phyloP scores from a whole-genome alignment of 2,113 vertebrate genomes.

The Neolamprologus variostigma region DNA sequence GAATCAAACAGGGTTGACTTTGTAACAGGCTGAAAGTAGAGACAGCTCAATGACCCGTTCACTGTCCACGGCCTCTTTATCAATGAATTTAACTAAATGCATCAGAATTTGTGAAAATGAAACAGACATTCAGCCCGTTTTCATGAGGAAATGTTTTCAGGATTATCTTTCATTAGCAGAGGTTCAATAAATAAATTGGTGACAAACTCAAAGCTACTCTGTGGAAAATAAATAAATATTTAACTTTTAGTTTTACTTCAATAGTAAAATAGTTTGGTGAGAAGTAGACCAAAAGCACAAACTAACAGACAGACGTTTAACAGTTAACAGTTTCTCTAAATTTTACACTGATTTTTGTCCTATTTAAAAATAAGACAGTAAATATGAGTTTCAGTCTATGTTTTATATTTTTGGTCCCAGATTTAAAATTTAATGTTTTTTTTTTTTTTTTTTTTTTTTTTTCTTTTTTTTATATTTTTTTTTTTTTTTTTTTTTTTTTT shows the following conservation, averaged over 20 bases:
- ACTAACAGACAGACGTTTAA: too few relatives aligned
- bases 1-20: not conserved
- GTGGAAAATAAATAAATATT: not conserved
- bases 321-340: too few relatives aligned
- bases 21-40: not conserved
- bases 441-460: too few relatives aligned
- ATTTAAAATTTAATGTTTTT: too few relatives aligned
- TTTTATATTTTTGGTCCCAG: fast-evolving
- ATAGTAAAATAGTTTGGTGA: fast-evolving
- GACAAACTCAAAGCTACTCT: fast-evolving
- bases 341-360: fast-evolving
- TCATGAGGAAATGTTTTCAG: not conserved
- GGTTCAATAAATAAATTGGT: fast-evolving
- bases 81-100: fast-evolving
- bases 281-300: too few relatives aligned
- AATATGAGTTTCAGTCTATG: too few relatives aligned
- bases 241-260: not conserved
- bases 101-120: fast-evolving
- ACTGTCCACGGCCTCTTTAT: not conserved
- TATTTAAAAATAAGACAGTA: too few relatives aligned
- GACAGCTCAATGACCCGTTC: fast-evolving
- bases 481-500: too few relatives aligned
- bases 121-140: fast-evolving
- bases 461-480: too few relatives aligned
- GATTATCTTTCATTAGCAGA: not conserved